Evolutionary conservation across 1,140 invertebrate species (phyloP).

Genomic region (Aphaenogaster rudis): DNA sequence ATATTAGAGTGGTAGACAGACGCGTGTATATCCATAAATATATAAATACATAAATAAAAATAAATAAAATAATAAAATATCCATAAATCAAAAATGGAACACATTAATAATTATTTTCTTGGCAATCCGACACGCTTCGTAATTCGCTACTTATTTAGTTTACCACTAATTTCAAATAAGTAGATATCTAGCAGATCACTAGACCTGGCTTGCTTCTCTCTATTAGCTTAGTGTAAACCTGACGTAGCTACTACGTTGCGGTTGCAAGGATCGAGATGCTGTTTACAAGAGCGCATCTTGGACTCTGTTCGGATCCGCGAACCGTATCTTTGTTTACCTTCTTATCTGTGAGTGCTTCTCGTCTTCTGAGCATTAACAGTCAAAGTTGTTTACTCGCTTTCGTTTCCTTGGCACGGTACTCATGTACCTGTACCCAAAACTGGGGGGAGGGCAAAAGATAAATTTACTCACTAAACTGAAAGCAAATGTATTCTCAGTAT

Average conservation of each 20-base stretch:
- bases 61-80: too few relatives aligned
- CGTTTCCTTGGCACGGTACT: constrained; percentile 8
- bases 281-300: constrained; percentile 48
- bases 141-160: neutral
- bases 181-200: constrained; percentile 19
- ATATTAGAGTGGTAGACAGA: neutral
- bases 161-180: constrained; percentile 19
- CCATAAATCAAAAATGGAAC: neutral
- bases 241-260: constrained; percentile 30
- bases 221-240: constrained; percentile 16
- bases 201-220: neutral
- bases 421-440: neutral
- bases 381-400: constrained; percentile 49
- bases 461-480: neutral
- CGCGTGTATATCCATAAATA: neutral
- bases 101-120: neutral
- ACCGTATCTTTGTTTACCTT: constrained; percentile 48
- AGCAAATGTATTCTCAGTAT: constrained; percentile 16
- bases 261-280: constrained; percentile 39
- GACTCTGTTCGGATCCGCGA: constrained; percentile 22
- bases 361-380: constrained; percentile 49
- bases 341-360: constrained; percentile 43
- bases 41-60: too few relatives aligned
- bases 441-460: neutral
- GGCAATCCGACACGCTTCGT: neutral